A percentile compares a stretch with the other conserved stretches of the same genome.
Evolutionary conservation across 2,113 vertebrate genomes (phyloP).

Genomic region (Laterallus jamaicensis): DNA sequence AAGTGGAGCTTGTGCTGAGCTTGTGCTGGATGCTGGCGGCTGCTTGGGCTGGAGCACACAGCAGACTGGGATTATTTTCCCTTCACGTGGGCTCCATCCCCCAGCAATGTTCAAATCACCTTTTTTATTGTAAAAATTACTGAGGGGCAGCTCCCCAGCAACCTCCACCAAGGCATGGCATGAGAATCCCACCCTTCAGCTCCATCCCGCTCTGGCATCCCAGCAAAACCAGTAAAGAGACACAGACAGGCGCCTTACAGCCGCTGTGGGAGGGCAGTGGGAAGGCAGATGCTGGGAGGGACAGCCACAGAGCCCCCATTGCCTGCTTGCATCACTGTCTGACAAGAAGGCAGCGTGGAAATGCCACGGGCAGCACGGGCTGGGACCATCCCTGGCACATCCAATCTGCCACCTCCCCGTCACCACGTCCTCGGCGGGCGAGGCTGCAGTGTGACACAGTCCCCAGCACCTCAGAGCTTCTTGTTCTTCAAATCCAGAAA

Average conservation of each 20-base stretch:
- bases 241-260: no score
- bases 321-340: no score
- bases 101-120: not conserved
- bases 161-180: not conserved
- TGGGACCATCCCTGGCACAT: not conserved
- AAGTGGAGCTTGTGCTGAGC: not conserved
- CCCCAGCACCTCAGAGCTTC: not conserved
- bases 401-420: not conserved
- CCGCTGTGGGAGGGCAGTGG: no score
- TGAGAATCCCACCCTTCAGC: no score
- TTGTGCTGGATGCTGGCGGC: not conserved
- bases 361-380: fast-evolving
- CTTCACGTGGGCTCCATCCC: not conserved
- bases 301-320: no score
- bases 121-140: not conserved
- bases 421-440: fast-evolving
- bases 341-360: fast-evolving
- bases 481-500: not conserved
- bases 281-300: no score
- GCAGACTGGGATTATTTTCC: not conserved
- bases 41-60: not conserved
- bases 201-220: no score
- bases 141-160: not conserved
- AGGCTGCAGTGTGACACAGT: not conserved
- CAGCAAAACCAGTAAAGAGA: no score